Evolutionary conservation across 2,888 invertebrate genomes (phyloP).

Genomic region (Leptopilina drosophilae): DNA sequence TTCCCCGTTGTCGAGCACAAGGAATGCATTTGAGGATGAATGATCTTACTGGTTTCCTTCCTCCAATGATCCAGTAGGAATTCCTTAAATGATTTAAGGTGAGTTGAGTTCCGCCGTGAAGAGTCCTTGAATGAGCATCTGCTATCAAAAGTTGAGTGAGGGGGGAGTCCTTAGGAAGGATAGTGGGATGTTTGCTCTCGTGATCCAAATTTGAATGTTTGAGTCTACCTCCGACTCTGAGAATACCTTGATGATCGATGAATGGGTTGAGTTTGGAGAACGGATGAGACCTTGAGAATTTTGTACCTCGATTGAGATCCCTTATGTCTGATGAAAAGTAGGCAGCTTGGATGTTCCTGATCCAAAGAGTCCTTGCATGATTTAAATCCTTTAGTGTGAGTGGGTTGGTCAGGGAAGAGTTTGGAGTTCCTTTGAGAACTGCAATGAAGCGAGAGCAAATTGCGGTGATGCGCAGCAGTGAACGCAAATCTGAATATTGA

Average conservation of each 20-base stretch:
- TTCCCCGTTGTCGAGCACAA: background rate
- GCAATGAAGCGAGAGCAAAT: background rate
- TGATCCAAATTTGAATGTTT: no score
- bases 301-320: background rate
- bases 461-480: background rate
- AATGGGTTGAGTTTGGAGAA: background rate
- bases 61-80: slow-evolving; percentile 53
- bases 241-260: background rate
- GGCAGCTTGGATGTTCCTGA: background rate
- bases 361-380: background rate
- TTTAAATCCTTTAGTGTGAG: background rate
- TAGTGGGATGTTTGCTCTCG: slow-evolving; percentile 21
- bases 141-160: slow-evolving; percentile 48
- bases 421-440: background rate
- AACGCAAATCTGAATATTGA: background rate
- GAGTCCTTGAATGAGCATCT: slow-evolving; percentile 46
- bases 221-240: background rate
- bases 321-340: background rate
- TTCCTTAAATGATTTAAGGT: slow-evolving; percentile 33
- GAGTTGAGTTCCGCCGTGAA: slow-evolving; percentile 46
- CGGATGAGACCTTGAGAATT: background rate
- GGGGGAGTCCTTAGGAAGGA: slow-evolving; percentile 43
- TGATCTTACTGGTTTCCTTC: slow-evolving; percentile 17
- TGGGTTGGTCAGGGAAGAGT: background rate
- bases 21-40: background rate